Evolutionary conservation across 2,888 invertebrate genomes (phyloP), one percentile per base, ranked within the genome.

Genomic region (Leucoptera coffeella): DNA sequence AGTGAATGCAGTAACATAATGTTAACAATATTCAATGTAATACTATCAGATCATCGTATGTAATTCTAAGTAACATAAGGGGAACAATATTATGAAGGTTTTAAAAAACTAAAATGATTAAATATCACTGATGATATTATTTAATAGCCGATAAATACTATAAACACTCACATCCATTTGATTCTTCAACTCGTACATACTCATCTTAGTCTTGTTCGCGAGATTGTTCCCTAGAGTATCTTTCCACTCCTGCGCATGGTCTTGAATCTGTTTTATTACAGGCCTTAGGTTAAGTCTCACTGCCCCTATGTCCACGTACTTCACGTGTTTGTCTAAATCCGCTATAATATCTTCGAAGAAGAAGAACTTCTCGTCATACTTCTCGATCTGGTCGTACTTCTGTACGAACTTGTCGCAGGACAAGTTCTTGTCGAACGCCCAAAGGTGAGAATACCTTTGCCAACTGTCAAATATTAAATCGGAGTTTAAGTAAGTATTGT

Each of bases 361-460:
- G 50, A 82, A 80, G 42, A 94, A 84, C 48, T 85, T 86, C 40
- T 90, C 85, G 42, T 93, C 90, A 50, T 83, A 89, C 33, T 78
- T 75, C 20, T 47, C 45, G 13, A 72, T 62, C 33, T 65, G 60
- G 2, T 67, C 60, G 38, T 53, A 39, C 33, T 78, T 81, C 23
- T 74, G 69, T 2, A 85, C 74, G 61, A 90, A 92, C 45, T 83
- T 83, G 38, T 87, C 83, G 38, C 87, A 86, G 2, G 82, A 79
- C 7, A 76, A 54, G 28, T 65, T 53, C 48, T 88, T 89, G 45
- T 89, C 87, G 42, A 71, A 80, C 1, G 77, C 72, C 89, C 89
- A 90, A 9, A 90, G 58, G 42, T 78, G 80, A 32, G 76, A 75
- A 44, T 82, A 89, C 38, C 80, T 80, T 29, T 76, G 77, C 80